phyloP scores from a whole-genome alignment of 2,797 vertebrate genomes.

The Synaphobranchus kaupii region DNA sequence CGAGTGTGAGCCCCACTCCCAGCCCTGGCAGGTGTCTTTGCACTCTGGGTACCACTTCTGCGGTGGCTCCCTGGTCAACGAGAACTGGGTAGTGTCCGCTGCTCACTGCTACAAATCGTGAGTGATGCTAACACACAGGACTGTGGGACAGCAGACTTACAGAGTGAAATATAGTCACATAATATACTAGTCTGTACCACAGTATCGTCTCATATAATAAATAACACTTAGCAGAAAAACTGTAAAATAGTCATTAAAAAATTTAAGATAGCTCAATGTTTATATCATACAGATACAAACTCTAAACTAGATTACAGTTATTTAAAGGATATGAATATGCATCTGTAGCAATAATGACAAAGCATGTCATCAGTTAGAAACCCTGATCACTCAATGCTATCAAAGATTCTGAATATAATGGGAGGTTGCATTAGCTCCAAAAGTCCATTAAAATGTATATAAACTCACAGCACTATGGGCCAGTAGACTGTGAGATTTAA shows the following conservation, averaged over 20 bases:
- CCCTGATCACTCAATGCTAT: too few relatives aligned
- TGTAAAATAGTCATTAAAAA: neutral
- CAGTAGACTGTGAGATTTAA: neutral
- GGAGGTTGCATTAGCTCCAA: too few relatives aligned
- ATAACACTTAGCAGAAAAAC: neutral
- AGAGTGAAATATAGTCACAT: neutral
- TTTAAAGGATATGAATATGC: too few relatives aligned
- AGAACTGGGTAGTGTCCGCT: slow-evolving; percentile 46
- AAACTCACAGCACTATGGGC: neutral
- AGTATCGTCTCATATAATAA: too few relatives aligned
- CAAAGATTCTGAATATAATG: too few relatives aligned
- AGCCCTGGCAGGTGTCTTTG: slow-evolving; percentile 47
- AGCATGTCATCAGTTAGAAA: too few relatives aligned
- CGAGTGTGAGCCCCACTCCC: slow-evolving; percentile 24
- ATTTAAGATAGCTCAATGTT: too few relatives aligned
- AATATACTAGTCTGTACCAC: neutral
- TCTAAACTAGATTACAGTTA: too few relatives aligned
- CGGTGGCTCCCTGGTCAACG: slow-evolving; percentile 43
- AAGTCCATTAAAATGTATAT: too few relatives aligned
- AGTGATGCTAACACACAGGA: slow-evolving; percentile 7
- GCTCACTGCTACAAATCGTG: slow-evolving; percentile 49
- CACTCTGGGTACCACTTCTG: slow-evolving; percentile 26
- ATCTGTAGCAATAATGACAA: too few relatives aligned
- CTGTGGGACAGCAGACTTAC: neutral
- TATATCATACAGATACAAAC: too few relatives aligned